phyloP scores from a whole-genome alignment of 2,888 invertebrate species.

The Entomobrya multifasciata region DNA sequence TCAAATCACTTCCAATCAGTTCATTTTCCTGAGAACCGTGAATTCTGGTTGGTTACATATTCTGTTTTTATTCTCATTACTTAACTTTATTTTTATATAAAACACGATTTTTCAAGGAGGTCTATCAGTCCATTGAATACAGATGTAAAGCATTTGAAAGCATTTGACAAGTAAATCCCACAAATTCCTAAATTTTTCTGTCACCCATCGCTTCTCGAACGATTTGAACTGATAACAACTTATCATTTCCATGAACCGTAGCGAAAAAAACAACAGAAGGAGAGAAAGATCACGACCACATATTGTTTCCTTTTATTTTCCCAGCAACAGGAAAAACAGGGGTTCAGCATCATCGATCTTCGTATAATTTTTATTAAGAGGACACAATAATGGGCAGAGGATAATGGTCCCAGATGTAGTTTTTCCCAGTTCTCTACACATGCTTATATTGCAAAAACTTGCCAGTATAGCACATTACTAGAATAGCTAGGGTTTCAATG shows the following conservation, averaged over 20 bases:
- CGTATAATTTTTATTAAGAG: constrained; percentile 16
- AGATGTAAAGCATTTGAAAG: too few relatives aligned
- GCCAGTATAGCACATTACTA: not conserved
- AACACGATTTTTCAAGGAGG: too few relatives aligned
- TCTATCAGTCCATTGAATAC: too few relatives aligned
- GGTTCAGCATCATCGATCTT: constrained; percentile 41
- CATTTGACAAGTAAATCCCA: not conserved
- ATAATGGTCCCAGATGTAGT: constrained; percentile 1
- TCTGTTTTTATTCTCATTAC: too few relatives aligned
- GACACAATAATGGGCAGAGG: constrained; percentile 29
- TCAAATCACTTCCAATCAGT: too few relatives aligned
- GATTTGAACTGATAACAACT: not conserved
- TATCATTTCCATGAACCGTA: not conserved
- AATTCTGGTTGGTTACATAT: too few relatives aligned
- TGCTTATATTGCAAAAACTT: not conserved
- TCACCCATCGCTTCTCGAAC: not conserved
- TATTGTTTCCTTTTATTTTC: too few relatives aligned
- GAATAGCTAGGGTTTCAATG: not conserved
- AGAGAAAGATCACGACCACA: too few relatives aligned
- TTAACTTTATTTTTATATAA: too few relatives aligned
- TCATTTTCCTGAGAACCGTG: too few relatives aligned
- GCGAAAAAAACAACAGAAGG: not conserved
- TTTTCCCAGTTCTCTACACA: not conserved
- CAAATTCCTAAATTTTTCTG: not conserved
- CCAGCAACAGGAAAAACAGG: too few relatives aligned